phyloP scores from a whole-genome alignment of 2,113 vertebrate genomes.

The Hylia prasina region DNA sequence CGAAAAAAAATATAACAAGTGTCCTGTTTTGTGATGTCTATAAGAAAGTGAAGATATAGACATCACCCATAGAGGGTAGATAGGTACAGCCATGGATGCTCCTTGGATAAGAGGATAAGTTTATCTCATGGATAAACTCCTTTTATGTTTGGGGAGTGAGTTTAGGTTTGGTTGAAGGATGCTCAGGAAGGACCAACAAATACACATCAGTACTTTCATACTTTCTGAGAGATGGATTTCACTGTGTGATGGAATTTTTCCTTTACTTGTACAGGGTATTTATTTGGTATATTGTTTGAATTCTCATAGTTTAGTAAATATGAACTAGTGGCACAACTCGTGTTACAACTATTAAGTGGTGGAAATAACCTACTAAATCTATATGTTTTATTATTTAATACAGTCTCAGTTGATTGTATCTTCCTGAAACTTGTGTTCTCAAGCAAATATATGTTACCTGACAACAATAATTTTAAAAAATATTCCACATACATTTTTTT shows the following conservation, averaged over 20 bases:
- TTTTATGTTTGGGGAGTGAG: background rate
- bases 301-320: background rate
- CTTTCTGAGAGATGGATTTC: background rate
- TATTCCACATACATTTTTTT: background rate
- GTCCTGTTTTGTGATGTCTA: rapidly evolving
- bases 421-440: background rate
- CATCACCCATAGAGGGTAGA: background rate
- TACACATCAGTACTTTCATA: background rate
- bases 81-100: background rate
- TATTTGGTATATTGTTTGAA: background rate
- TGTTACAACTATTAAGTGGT: background rate
- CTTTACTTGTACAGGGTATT: background rate
- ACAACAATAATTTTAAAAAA: background rate
- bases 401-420: background rate
- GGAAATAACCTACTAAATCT: background rate
- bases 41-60: background rate
- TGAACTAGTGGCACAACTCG: background rate
- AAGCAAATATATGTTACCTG: background rate
- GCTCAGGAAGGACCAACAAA: background rate
- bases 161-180: background rate
- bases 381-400: background rate
- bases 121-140: no score
- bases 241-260: background rate
- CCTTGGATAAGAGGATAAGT: no score
- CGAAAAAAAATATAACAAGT: background rate